These are phyloP conservation scores for Aleiodes sp. DNA, from an alignment of 1,140 invertebrate genomes.

Conservation along the genomic window DNA sequence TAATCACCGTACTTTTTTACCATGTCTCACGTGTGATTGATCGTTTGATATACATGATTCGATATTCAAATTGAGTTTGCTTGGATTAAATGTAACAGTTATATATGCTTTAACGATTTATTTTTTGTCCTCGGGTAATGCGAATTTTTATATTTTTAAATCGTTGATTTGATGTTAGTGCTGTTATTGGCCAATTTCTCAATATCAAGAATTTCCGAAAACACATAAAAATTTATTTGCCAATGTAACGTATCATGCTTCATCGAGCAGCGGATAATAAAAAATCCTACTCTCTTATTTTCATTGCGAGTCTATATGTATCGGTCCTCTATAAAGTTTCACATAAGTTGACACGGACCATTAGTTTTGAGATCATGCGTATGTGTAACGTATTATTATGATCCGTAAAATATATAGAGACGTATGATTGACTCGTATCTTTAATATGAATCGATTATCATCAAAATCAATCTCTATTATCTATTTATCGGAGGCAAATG, in stretches of 20 bases:
- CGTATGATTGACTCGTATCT: conserved; percentile 16
- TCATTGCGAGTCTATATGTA: not conserved
- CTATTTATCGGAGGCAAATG: conserved; percentile 5
- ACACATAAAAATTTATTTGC: conserved; percentile 14
- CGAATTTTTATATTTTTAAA: too few species aligned
- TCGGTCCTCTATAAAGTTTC: conserved; percentile 8
- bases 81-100: too few species aligned
- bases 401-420: conserved; percentile 10
- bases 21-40: conserved; percentile 30
- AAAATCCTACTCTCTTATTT: not conserved
- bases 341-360: conserved; percentile 5
- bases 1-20: conserved; percentile 44
- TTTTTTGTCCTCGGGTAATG: too few species aligned
- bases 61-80: too few species aligned
- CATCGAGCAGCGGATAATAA: conserved; percentile 1
- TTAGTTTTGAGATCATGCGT: not conserved
- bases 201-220: conserved; percentile 4
- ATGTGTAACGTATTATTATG: conserved; percentile 16
- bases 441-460: conserved; percentile 6
- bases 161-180: too few species aligned
- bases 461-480: conserved; percentile 10
- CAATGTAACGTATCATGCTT: conserved; percentile 10
- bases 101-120: too few species aligned
- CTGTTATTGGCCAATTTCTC: too few species aligned
- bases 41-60: too few species aligned